A percentile compares a stretch with the other conserved stretches of the same genome.
Evolutionary conservation across 2,113 vertebrate species (phyloP).

Genomic region (Cinclus cinclus): DNA sequence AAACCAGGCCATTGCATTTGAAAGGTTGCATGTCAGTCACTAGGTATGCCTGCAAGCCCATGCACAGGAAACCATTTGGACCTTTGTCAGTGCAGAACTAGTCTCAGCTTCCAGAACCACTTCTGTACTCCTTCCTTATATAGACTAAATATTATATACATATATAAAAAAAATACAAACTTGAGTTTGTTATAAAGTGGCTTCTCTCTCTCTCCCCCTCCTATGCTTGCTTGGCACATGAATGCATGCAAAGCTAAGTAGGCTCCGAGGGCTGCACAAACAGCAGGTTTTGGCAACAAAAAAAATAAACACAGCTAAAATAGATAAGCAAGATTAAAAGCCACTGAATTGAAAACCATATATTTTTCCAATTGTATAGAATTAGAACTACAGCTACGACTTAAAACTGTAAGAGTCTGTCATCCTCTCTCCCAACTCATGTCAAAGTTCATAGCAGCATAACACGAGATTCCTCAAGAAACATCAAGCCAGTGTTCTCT

Average conservation of each 20-base stretch:
- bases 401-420: constrained; percentile 75
- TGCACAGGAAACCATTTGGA: constrained; percentile 52
- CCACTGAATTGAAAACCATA: constrained; percentile 71
- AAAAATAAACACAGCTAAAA: constrained; percentile 69
- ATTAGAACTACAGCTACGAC: constrained; percentile 78
- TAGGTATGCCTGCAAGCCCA: constrained; percentile 53
- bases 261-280: constrained; percentile 72
- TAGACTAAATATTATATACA: constrained; percentile 28
- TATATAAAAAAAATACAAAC: constrained; percentile 51
- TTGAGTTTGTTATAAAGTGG: constrained; percentile 43
- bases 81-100: constrained; percentile 57
- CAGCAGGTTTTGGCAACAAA: constrained; percentile 77
- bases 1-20: constrained; percentile 18
- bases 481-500: constrained; percentile 71
- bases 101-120: constrained; percentile 29
- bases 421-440: constrained; percentile 76
- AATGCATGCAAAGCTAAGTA: constrained; percentile 91
- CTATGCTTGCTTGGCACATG: constrained; percentile 87
- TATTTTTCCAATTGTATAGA: constrained; percentile 71
- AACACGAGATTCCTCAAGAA: constrained; percentile 76
- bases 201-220: constrained; percentile 56
- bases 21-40: constrained; percentile 46
- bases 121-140: constrained; percentile 1
- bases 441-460: constrained; percentile 88
- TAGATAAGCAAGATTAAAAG: constrained; percentile 77